Base-by-base conservation (phyloP, 2,797 vertebrate species). In the Paedocypris micromegethes region DNA sequence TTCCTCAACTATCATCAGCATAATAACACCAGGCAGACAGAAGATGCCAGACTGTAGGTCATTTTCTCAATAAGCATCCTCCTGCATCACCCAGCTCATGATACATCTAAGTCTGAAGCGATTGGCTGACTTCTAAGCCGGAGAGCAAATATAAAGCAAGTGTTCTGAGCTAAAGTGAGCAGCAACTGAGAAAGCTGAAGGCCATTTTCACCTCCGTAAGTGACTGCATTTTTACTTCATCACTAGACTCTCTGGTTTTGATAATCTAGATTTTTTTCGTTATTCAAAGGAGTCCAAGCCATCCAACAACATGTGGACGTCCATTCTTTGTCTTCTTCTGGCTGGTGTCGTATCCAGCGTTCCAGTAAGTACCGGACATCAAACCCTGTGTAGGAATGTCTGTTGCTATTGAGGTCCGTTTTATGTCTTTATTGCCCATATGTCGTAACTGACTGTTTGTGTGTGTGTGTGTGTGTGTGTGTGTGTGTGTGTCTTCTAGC, bases 251-350 rank as follows among this genome's bases (percentile, higher is more conserved):
- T 51, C 4, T 64, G 58, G 61, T 39, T 59, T 63, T 64, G 39
- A 5, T 44, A 5, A 9, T 2, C 23, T 23, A 23, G 23, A 23
- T 23, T 6, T 48, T 3, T 38, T 68, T 40, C 37, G 78, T n/a
- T 79, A 5, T 74, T 43, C 73, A 40, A 39, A 81, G 77, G 64
- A 65, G 56, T 70, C 50, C 6, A 44, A 38, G 23, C 23, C 1
- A 23, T 68, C 74, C 42, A 51, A 50, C 50, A 83, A 72, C 73
- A 91, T 90, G 88, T 87, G 83, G 73, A 58, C 83, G 4, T 75
- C 76, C 62, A 53, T 88, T 52, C 53, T 88, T 41, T 87, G 83
- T 61, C 75, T 90, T 50, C 86, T 81, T 61, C 78, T 90, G 80
- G 79, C 81, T 37, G 76, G 82, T 66, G 70, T 78, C 8, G 82